Evolutionary conservation across 2,888 invertebrate species (phyloP), one percentile per base, ranked within the genome.

Genomic region (Rambutsinella grinnellia): DNA sequence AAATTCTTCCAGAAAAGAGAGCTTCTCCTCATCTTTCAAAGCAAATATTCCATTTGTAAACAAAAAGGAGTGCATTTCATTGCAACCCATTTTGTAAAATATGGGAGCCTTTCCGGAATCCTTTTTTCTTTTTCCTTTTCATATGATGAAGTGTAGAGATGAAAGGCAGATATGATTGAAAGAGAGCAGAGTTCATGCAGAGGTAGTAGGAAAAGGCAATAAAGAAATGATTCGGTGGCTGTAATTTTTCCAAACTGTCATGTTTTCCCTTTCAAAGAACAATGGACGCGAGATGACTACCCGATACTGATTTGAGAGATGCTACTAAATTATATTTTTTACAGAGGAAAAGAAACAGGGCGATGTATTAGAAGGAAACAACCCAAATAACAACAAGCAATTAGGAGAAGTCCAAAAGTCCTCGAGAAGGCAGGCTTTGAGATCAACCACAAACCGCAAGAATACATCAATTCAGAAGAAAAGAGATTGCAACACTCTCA

Each of bases 241-340:
- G 75, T 68, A 75, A 67, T 75, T 75, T 75, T 75, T 68, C 75
- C 26, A 63, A 75, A 75, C 75, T 75, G 75, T 75, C 75, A 75
- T 75, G 75, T 75, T 75, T 49, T 36, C 56, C 54, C 46, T 66
- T 23, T 58, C 47, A 62, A 15, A 61, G n/a, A 69, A 17, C 47
- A 51, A 26, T 21, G 51, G 17, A 23, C 2, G 36, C 19, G 2
- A 51, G 17, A 6, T 10, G 6, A 56, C 47, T n/a, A n/a, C n/a
- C n/a, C 54, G 44, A 65, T 54, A 54, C 44, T 54, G 23, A 44
- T 24, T 36, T 44, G 13, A 53, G 51, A 51, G 17, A 13, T 15
- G 6, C 10, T 51, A 23, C 53, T 53, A 63, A 63, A 63, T 63
- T 21, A 67, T 67, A 19, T 3, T 49, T 19, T 3, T 49, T 19